A percentile compares a stretch with the other conserved stretches of the same genome.
These are phyloP conservation scores for Crotophaga sulcirostris DNA, from an alignment of 2,113 vertebrate genomes.

Conservation along the genomic window DNA sequence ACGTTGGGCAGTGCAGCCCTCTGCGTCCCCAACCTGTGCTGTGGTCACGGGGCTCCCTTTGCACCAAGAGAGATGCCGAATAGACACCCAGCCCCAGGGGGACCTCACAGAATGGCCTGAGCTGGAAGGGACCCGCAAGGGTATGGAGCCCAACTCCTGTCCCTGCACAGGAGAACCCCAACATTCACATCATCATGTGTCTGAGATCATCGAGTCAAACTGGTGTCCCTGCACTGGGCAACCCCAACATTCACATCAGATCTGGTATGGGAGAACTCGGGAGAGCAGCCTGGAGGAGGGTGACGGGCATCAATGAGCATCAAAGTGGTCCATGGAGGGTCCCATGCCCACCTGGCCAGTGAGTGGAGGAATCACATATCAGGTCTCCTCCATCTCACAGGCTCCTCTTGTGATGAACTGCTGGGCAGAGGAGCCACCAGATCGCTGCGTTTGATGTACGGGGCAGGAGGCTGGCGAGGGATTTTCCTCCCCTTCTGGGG, in stretches of 20 bases:
- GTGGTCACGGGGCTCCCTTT: accelerated
- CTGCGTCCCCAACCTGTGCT: accelerated
- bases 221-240: too few relatives aligned
- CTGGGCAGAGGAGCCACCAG: not conserved
- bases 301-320: not conserved
- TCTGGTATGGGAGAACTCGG: accelerated
- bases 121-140: too few relatives aligned
- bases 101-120: too few relatives aligned
- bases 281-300: not conserved
- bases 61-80: accelerated
- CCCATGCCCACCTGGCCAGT: accelerated
- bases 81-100: accelerated
- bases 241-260: too few relatives aligned
- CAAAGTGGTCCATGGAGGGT: not conserved
- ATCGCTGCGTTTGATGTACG: slow-evolving; percentile 44
- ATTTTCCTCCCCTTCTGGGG: slow-evolving; percentile 64
- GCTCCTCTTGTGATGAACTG: not conserved
- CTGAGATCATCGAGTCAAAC: too few relatives aligned
- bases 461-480: slow-evolving; percentile 54
- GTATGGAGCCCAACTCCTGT: too few relatives aligned
- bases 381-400: not conserved
- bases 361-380: not conserved
- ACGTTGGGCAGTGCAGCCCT: not conserved
- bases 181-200: too few relatives aligned
- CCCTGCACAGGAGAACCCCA: too few relatives aligned